Evolutionary conservation across 2,888 invertebrate species (phyloP), one percentile per base, ranked within the genome.

Genomic region (Erebia palarica): DNA sequence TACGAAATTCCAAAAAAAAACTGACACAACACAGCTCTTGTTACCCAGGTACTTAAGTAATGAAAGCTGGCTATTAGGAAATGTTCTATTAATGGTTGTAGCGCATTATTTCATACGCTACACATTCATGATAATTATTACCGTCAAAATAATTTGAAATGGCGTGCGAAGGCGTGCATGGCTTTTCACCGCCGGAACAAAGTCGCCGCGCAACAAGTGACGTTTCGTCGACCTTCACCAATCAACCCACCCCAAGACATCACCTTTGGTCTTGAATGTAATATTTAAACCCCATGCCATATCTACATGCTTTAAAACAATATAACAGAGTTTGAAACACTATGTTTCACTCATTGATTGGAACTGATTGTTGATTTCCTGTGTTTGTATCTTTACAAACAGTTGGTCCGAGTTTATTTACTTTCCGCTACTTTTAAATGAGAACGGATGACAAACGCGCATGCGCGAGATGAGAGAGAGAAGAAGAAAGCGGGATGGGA

Each of bases 201-300:
- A 91, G 89, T 87, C 89, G 88, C 87, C 82, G 87, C 82, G 92
- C 92, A 92, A 92, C 92, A 92, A 92, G 92, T 92, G 88, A 90
- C 83, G 87, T 85, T 84, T 80, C 81, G 79, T 77, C 83, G 75
- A 76, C 74, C 76, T 76, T 76, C 72, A 79, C 80, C 81, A 79
- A 76, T 81, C 80, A 58, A 82, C 81, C 82, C 80, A 82, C 79
- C 80, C 84, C 82, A 81, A 86, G 82, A 81, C 78, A 81, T 79
- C 79, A 73, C 63, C 69, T 71, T 72, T 44, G 59, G 66, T 65
- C 67, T 71, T 18, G 42, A n/a, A 71, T 49, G 10, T 47, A 57
- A 65, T 16, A 58, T n/a, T 18, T 27, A 3, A 0, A 63, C 21
- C 10, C 44, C 18, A n/a, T 7, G 36, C 9, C 13, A 13, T 11